Conservation (phyloP, 2,888 invertebrate genomes). For the Drepanosiphum platanoidis region DNA sequence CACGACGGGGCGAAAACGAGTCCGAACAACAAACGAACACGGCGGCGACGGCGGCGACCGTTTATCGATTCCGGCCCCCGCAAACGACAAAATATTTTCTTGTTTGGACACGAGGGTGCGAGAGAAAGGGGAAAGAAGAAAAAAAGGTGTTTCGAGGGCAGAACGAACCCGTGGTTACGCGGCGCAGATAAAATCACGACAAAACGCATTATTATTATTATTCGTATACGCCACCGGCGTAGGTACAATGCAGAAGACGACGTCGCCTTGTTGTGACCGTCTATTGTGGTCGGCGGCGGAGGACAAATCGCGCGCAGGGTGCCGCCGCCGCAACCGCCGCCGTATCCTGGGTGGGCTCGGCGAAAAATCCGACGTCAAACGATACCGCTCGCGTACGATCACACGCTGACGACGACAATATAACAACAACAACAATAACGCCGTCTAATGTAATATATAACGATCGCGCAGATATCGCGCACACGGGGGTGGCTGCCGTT, state of each 20-base stretch:
- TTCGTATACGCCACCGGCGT: not conserved
- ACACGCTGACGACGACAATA: slow-evolving; percentile 32
- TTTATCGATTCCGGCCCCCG: slow-evolving; percentile 22
- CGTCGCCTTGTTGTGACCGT: not conserved
- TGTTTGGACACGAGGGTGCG: slow-evolving; percentile 34
- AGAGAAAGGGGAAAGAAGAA: not conserved
- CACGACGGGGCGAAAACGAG: slow-evolving; percentile 3
- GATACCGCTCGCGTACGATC: not conserved
- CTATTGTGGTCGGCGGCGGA: not conserved
- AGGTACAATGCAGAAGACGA: not conserved
- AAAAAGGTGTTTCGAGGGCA: slow-evolving; percentile 17
- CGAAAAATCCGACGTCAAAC: slow-evolving; percentile 26
- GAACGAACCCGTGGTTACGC: not conserved
- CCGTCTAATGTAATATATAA: not conserved
- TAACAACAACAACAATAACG: slow-evolving; percentile 22
- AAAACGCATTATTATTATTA: not conserved
- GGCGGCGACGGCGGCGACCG: not conserved
- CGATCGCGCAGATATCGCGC: slow-evolving; percentile 31
- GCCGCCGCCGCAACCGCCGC: slow-evolving; percentile 22
- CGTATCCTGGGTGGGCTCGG: slow-evolving; percentile 43
- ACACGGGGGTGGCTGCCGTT: slow-evolving; percentile 35
- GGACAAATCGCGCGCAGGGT: slow-evolving; percentile 43
- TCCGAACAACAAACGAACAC: not conserved
- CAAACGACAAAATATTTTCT: slow-evolving; percentile 42
- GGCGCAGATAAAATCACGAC: not conserved